These are phyloP conservation scores for Macrosoma leucophasiata DNA, from an alignment of 2,888 invertebrate species.

Conservation along the genomic window DNA sequence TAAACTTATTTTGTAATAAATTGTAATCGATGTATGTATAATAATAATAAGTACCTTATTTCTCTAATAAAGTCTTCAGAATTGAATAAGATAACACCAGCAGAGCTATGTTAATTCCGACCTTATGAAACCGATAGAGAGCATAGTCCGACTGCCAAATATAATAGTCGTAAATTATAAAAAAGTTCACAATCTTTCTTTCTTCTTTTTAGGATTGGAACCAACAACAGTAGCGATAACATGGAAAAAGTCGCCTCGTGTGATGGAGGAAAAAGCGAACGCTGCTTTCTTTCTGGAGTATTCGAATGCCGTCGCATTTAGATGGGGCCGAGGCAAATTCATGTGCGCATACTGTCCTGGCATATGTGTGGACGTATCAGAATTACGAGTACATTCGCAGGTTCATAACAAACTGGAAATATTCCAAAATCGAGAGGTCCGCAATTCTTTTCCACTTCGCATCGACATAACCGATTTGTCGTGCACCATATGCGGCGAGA, in stretches of 20 bases:
- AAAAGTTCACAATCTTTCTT: conserved; percentile 19
- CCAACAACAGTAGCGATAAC: conserved; percentile 29
- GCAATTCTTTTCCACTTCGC: conserved; percentile 45
- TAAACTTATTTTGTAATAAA: conserved; percentile 18
- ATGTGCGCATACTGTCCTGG: conserved; percentile 50
- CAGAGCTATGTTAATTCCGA: no score
- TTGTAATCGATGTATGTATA: neutral
- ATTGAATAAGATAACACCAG: no score
- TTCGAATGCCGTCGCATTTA: conserved; percentile 52
- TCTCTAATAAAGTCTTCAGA: no score
- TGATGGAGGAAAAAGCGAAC: conserved; percentile 42
- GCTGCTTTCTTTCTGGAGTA: conserved; percentile 45
- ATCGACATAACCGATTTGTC: conserved; percentile 46
- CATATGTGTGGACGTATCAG: conserved; percentile 32
- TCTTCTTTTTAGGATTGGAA: conserved; percentile 48
- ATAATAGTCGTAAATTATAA: conserved; percentile 4
- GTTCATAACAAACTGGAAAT: conserved; percentile 41
- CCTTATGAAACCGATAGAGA: no score
- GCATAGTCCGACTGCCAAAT: no score
- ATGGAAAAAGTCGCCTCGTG: conserved; percentile 42
- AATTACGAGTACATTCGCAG: conserved; percentile 39
- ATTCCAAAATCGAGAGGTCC: conserved; percentile 35
- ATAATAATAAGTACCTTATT: no score
- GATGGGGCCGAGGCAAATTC: conserved; percentile 48
- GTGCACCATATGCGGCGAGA: conserved; percentile 38